Conservation (phyloP, 2,888 invertebrate genomes). For the Lysandra bellargus region DNA sequence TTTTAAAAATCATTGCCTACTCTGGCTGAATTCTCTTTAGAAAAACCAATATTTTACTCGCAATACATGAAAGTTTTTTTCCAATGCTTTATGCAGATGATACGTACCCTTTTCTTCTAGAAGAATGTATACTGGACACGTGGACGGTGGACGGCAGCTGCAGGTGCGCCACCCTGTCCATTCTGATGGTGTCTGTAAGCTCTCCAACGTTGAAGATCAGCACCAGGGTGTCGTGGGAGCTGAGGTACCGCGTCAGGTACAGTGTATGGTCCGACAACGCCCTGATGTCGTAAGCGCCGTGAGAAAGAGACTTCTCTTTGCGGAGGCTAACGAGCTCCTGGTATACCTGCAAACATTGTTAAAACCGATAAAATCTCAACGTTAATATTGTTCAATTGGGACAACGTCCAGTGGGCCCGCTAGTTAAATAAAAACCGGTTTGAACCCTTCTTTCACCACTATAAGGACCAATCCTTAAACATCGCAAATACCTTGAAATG, state of each 20-base stretch:
- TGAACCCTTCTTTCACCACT: background rate
- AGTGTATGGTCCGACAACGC: constrained; percentile 55
- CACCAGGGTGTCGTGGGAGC: constrained; percentile 49
- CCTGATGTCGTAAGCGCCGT: constrained; percentile 65
- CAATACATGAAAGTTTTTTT: background rate
- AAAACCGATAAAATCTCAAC: background rate
- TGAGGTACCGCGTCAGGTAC: constrained; percentile 47
- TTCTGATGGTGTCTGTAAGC: constrained; percentile 54
- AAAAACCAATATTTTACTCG: background rate
- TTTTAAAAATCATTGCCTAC: background rate
- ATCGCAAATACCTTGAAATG: constrained; percentile 66
- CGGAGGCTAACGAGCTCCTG: constrained; percentile 76
- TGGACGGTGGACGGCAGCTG: constrained; percentile 50
- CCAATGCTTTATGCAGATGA: background rate
- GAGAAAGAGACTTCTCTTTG: constrained; percentile 51
- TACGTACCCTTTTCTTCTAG: constrained; percentile 48
- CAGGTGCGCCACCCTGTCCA: constrained; percentile 49
- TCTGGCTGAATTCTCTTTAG: background rate
- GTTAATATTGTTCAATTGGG: no score
- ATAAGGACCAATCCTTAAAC: background rate
- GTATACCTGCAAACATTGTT: constrained; percentile 66
- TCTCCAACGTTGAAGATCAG: constrained; percentile 74
- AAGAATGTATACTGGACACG: constrained; percentile 53
- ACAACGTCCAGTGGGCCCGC: no score
- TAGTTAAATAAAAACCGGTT: background rate